Base-by-base conservation (phyloP, 2,113 vertebrate genomes). In the Paraplagusia blochii region DNA sequence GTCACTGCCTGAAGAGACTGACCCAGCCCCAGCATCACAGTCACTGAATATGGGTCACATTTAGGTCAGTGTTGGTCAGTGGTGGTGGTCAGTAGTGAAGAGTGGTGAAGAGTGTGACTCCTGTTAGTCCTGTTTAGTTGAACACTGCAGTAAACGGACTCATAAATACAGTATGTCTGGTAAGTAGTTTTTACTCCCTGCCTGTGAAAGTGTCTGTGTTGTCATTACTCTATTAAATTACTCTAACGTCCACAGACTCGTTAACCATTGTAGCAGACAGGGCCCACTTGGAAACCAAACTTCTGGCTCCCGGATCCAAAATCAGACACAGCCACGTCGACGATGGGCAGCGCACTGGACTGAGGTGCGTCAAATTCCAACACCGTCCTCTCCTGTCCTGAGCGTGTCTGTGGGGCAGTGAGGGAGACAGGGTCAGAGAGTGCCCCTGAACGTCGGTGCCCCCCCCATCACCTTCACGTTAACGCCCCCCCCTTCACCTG, bases 261-360 rank as follows among this genome's bases (percentile, higher is more conserved):
- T 68, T 83, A 99, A 86, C 97, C 96, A 35, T 94, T 93, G 83
- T 90, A 99, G 82, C 97, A 99, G 78, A 93, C 93, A 1, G 93
- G 90, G 60, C 97, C 94, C 5, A 99, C 92, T 88, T 97, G 93
- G 82, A 98, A 99, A 84, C 97, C 97, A 79, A 98, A 99, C 82
- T 98, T 99, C 90, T 98, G 97, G 78, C 92, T 95, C 66, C 90
- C 88, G 22, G 93, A 94, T 58, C 96, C 95, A 83, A 99, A 99
- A 89, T 99, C 96, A 82, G 90, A 91, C 82, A 98, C 93, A 58
- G 94, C 92, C 70, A 99, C 93, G 53, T 98, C 96, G 10, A 94
- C 71, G 43, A 98, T 88, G 47, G 97, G 97, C 16, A 98, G 90
- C 65, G 93, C 90, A 63, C 93, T 92, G 58, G 96, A 93, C 80